Evolutionary conservation across 2,888 invertebrate species (phyloP).

Genomic region (Synergus itoensis): DNA sequence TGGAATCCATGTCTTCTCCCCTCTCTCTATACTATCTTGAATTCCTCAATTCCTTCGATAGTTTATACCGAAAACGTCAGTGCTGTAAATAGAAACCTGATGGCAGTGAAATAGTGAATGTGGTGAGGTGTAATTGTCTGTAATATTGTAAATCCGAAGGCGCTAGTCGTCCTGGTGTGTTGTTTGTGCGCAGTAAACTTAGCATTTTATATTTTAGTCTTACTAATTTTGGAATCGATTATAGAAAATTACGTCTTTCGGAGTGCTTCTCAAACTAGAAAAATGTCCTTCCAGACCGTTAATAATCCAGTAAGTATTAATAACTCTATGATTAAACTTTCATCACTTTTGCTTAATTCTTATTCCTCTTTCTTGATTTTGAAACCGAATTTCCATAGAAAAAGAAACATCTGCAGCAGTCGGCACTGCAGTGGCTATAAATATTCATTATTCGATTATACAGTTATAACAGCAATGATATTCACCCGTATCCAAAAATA

Average conservation of each 20-base stretch:
- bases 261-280: constrained; percentile 20
- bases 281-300: constrained; percentile 70
- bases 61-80: constrained; percentile 63
- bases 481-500: background rate
- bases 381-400: background rate
- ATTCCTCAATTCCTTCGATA: background rate
- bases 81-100: constrained; percentile 71
- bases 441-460: background rate
- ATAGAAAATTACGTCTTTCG: background rate
- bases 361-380: background rate
- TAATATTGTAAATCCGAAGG: constrained; percentile 32
- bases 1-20: background rate
- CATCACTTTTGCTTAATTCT: background rate
- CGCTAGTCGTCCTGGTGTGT: constrained; percentile 48
- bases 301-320: constrained; percentile 73
- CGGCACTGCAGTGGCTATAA: background rate
- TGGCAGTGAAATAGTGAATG: constrained; percentile 43
- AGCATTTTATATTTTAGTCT: background rate
- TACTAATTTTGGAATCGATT: background rate
- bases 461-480: background rate
- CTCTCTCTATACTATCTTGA: background rate
- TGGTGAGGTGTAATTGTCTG: constrained; percentile 20
- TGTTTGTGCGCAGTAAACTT: constrained; percentile 47
- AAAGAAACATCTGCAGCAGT: background rate
- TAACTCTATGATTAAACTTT: background rate